phyloP scores from a whole-genome alignment of 2,797 vertebrate species.

The Mormyrops attenuatus region DNA sequence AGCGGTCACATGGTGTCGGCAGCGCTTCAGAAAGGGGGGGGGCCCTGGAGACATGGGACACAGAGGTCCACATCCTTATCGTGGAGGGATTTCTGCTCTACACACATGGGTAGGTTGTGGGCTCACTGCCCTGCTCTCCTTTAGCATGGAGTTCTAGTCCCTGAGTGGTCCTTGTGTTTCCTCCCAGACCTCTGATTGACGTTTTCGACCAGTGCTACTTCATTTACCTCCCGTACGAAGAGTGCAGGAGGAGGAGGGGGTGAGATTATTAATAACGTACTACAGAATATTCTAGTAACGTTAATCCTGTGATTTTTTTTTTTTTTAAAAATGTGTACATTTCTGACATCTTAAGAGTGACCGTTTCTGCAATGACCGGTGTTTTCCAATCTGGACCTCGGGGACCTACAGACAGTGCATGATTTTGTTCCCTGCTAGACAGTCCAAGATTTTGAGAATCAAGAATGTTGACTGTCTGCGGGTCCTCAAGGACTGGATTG shows the following conservation, averaged over 20 bases:
- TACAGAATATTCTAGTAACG: neutral
- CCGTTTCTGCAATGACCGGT: neutral
- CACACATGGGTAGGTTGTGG: constrained; percentile 64
- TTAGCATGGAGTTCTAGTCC: neutral
- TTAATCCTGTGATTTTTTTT: neutral
- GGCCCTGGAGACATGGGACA: constrained; percentile 48
- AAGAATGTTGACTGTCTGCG: neutral
- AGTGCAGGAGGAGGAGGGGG: constrained; percentile 89
- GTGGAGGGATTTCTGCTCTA: constrained; percentile 88
- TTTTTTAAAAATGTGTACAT: neutral
- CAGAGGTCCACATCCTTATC: constrained; percentile 77
- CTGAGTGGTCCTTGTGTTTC: neutral
- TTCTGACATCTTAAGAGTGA: neutral
- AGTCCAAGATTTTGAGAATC: neutral
- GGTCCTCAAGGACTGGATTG: neutral
- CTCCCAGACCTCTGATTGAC: constrained; percentile 77
- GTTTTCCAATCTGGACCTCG: neutral
- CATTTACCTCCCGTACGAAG: constrained; percentile 88
- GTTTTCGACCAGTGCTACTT: constrained; percentile 80
- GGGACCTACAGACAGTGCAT: neutral
- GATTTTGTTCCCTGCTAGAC: neutral
- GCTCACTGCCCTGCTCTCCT: neutral
- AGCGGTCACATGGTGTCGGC: constrained; percentile 84
- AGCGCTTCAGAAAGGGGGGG: constrained; percentile 68
- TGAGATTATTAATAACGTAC: constrained; percentile 43